These are phyloP conservation scores for Leptarthrus brevirostris DNA, from an alignment of 2,888 invertebrate genomes.

Conservation along the genomic window DNA sequence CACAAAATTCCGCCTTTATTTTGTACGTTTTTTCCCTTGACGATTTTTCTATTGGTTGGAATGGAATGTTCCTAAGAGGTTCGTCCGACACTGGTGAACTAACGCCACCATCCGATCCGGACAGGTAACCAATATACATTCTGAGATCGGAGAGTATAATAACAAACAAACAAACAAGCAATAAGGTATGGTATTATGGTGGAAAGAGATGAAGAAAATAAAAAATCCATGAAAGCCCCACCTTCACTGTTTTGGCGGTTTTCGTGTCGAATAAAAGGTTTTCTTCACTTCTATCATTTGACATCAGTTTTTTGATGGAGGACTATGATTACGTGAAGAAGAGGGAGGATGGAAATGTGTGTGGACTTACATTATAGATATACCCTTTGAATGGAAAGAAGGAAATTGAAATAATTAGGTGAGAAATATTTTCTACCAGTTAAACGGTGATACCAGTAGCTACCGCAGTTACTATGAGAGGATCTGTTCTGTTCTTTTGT, in stretches of 20 bases:
- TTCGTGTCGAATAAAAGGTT: not conserved
- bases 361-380: too few species aligned
- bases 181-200: not conserved
- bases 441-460: too few species aligned
- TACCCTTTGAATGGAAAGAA: too few species aligned
- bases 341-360: not conserved
- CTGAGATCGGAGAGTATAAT: too few species aligned
- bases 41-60: slow-evolving; percentile 7
- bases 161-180: too few species aligned
- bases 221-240: slow-evolving; percentile 10
- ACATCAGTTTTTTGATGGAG: not conserved
- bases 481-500: too few species aligned
- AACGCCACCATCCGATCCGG: not conserved
- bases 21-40: not conserved
- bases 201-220: not conserved
- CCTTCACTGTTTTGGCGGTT: slow-evolving; percentile 1
- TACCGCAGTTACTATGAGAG: too few species aligned
- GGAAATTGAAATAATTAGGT: not conserved
- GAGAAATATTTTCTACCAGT: not conserved
- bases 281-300: not conserved
- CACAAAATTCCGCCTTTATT: slow-evolving; percentile 5
- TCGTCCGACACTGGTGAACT: not conserved
- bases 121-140: not conserved
- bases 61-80: not conserved
- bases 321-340: not conserved